Evolutionary conservation across 2,113 vertebrate species (phyloP).

Genomic region (Natator depressus): DNA sequence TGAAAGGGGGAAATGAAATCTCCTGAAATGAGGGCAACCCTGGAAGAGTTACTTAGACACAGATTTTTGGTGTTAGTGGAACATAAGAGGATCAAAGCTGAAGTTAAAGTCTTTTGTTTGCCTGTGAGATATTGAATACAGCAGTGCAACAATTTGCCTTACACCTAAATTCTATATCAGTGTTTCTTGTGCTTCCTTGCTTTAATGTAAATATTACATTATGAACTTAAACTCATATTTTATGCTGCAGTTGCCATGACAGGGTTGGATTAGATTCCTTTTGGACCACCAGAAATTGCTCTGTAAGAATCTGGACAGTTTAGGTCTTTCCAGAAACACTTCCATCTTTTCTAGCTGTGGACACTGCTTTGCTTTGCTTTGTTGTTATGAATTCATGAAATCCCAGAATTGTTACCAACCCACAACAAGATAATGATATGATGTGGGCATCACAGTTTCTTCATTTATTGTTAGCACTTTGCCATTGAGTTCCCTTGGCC

Average conservation of each 20-base stretch:
- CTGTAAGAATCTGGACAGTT: background rate
- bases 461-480: background rate
- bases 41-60: background rate
- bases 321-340: background rate
- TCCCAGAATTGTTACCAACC: background rate
- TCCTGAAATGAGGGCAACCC: background rate
- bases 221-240: background rate
- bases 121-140: background rate
- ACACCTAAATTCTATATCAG: background rate
- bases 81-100: background rate
- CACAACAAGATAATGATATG: fast-evolving
- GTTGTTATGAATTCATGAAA: background rate
- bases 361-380: background rate
- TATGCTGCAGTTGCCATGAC: background rate
- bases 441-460: background rate
- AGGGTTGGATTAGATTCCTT: background rate
- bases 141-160: background rate
- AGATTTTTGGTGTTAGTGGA: background rate
- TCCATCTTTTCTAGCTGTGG: background rate
- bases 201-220: background rate
- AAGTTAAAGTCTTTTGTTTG: background rate
- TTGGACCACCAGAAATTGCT: background rate
- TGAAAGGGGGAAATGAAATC: background rate
- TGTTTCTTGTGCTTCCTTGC: background rate
- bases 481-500: background rate